Base-by-base conservation (phyloP, 2,797 vertebrate species). In the Anguilla megastoma region DNA sequence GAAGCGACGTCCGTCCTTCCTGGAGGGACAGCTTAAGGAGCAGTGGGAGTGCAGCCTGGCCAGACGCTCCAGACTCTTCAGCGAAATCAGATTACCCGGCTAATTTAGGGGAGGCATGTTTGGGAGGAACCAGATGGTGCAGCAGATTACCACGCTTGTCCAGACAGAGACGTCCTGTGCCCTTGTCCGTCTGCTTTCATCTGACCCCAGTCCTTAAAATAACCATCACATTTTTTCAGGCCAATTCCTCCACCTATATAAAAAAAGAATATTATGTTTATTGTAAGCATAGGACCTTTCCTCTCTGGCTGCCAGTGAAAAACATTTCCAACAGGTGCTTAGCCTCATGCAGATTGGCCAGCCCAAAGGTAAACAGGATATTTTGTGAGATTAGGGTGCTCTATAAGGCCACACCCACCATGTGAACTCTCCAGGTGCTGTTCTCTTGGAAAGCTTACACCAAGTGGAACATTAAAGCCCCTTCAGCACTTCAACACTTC, bases 21-120 rank as follows among this genome's bases (percentile, higher is more conserved):
- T 18, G 12, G n/a, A 14, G 24, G 60, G 2, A 52, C 16, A 12
- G 50, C 33, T 36, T 30, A 12, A 12, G 16, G 14, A 50, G 58
- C 33, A 36, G 71, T 16, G 30, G 41, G 33, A 76, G 71, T 14
- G 71, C 30, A 45, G 27, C n/a, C 2, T 54, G 36, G 76, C 45
- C 87, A 71, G 79, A 88, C 45, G 87, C n/a, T 69, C 66, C 50
- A 84, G 83, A 89, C 91, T 87, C 89, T 89, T 87, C 60, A 54
- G 24, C 91, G 91, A 94, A 91, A 94, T 90, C 76, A 71, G 90
- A 94, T 92, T 90, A 88, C 69, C 88, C 80, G 50, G 41, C 54
- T 86, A 80, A 89, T 45, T 45, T n/a, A 60, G 41, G 48, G 52
- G 8, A 36, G 16, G 92, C 90, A 83, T 58, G 87, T 82, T 3